Evolutionary conservation across 2,888 invertebrate genomes (phyloP).

Genomic region (Chrysolina americana): DNA sequence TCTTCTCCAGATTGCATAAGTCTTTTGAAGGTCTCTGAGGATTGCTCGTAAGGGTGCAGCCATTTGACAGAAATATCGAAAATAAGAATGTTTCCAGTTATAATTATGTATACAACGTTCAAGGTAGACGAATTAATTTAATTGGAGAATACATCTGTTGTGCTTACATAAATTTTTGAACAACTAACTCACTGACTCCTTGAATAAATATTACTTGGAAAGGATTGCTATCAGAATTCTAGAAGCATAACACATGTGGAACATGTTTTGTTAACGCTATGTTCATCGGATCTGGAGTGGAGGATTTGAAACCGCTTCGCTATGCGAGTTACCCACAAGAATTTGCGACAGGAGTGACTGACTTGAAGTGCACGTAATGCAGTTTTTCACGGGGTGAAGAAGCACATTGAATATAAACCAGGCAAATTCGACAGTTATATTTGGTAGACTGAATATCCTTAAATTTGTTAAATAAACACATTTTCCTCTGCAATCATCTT

Average conservation of each 20-base stretch:
- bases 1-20: too few species aligned
- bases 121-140: too few species aligned
- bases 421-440: background rate
- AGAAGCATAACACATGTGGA: background rate
- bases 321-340: background rate
- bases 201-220: background rate
- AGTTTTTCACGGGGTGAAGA: background rate
- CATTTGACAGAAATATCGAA: too few species aligned
- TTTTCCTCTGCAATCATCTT: too few species aligned
- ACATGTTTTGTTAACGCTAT: background rate
- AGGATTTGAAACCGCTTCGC: background rate
- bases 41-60: too few species aligned
- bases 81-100: too few species aligned
- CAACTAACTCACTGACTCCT: background rate
- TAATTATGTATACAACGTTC: too few species aligned
- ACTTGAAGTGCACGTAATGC: background rate
- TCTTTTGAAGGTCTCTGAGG: too few species aligned
- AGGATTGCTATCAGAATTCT: background rate
- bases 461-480: too few species aligned
- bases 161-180: too few species aligned
- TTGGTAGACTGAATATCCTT: background rate
- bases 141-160: too few species aligned
- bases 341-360: background rate
- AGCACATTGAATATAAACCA: background rate
- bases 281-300: background rate